Evolutionary conservation across 2,113 vertebrate genomes (phyloP).

Genomic region (Pteropus alecto): DNA sequence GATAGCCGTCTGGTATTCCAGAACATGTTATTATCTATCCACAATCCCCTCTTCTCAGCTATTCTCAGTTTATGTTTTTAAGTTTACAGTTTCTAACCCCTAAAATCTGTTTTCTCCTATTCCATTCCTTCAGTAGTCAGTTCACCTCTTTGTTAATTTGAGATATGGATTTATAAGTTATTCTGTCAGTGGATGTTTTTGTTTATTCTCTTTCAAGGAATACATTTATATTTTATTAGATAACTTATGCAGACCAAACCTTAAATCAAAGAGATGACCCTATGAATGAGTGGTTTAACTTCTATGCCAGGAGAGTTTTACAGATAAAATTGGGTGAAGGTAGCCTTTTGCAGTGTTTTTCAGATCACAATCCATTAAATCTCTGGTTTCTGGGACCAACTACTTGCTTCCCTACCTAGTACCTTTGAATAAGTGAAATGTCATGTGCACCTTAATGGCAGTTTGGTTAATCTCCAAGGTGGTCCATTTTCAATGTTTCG

Average conservation of each 20-base stretch:
- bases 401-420: background rate
- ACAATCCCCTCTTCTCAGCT: background rate
- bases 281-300: background rate
- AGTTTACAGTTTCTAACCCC: background rate
- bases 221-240: background rate
- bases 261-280: slow-evolving; percentile 2
- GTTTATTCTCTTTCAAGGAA: background rate
- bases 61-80: background rate
- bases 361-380: background rate
- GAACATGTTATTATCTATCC: background rate
- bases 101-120: background rate
- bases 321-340: background rate
- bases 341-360: background rate
- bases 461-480: background rate
- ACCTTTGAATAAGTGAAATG: background rate
- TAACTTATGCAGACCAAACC: background rate
- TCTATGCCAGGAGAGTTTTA: background rate
- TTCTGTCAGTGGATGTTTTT: background rate
- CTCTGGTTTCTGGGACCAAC: background rate
- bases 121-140: background rate
- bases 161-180: background rate
- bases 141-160: background rate
- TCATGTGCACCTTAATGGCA: background rate
- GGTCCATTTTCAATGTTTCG: background rate
- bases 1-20: background rate